phyloP scores from a whole-genome alignment of 2,888 invertebrate species.

The Escarpia spicata region DNA sequence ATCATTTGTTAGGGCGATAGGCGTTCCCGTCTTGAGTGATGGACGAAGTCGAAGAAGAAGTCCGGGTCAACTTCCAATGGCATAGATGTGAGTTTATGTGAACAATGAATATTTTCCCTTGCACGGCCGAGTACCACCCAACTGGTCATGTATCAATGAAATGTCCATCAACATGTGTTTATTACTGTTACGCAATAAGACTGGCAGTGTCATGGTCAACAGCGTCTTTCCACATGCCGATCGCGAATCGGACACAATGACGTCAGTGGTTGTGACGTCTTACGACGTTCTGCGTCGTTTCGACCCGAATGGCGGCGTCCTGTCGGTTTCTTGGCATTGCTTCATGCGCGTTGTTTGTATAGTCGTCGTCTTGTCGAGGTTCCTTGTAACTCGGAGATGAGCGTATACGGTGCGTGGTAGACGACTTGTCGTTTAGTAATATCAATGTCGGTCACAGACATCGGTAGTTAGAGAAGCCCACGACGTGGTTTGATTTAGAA shows the following conservation, averaged over 20 bases:
- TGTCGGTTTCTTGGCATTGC: neutral
- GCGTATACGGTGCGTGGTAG: neutral
- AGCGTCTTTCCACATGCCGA: neutral
- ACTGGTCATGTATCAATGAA: no score
- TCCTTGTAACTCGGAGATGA: neutral
- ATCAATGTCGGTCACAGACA: neutral
- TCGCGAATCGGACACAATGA: neutral
- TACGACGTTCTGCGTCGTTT: neutral
- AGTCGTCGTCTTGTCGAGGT: neutral
- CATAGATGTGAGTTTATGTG: no score
- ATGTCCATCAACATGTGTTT: no score
- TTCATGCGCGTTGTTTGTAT: constrained; percentile 1
- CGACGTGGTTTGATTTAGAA: neutral
- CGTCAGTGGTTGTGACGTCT: constrained; percentile 11
- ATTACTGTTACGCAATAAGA: no score
- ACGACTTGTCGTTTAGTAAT: neutral
- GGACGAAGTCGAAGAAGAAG: no score
- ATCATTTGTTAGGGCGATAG: no score
- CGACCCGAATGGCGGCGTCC: neutral
- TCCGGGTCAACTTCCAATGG: no score
- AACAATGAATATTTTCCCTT: no score
- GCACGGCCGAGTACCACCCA: no score
- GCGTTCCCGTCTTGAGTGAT: no score
- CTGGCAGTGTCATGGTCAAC: neutral
- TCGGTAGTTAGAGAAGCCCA: neutral